These are phyloP conservation scores for Channa maculata DNA, from an alignment of 2,113 vertebrate genomes.

Conservation along the genomic window DNA sequence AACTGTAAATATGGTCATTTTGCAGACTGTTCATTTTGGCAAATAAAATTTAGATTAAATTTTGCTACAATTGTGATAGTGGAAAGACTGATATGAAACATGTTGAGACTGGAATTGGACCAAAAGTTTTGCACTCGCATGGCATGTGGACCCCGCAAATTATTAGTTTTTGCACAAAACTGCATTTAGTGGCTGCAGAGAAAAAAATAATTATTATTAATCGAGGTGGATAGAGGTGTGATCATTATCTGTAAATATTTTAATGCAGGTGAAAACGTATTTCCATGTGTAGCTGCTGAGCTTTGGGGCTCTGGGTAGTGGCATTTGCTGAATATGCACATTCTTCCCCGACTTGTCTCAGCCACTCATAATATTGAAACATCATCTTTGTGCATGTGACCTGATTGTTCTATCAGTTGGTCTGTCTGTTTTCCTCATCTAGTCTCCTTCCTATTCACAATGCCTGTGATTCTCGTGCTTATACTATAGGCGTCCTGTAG, in stretches of 20 bases:
- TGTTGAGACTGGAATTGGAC: neutral
- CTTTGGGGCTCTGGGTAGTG: slow-evolving; percentile 38
- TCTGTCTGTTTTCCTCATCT: slow-evolving; percentile 54
- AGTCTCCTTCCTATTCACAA: slow-evolving; percentile 27
- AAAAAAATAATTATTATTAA: neutral
- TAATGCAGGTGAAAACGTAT: neutral
- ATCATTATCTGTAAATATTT: neutral
- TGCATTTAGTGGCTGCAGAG: neutral
- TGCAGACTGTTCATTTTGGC: slow-evolving; percentile 55
- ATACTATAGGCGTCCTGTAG: neutral
- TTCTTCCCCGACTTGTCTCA: slow-evolving; percentile 54
- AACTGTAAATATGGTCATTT: slow-evolving; percentile 53
- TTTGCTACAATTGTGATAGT: slow-evolving; percentile 12
- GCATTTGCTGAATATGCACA: slow-evolving; percentile 64
- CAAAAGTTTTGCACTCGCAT: neutral
- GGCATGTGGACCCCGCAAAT: neutral
- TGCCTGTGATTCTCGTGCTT: slow-evolving; percentile 15
- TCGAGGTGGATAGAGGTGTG: neutral
- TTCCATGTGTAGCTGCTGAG: neutral
- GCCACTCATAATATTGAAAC: slow-evolving; percentile 44
- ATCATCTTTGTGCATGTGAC: slow-evolving; percentile 13
- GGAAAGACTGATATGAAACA: neutral
- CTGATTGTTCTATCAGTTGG: slow-evolving; percentile 20
- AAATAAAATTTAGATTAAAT: slow-evolving; percentile 61
- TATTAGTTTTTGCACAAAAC: neutral